Percentiles rank a stretch among this genome's conserved stretches.
Conservation (phyloP, 1,140 invertebrate genomes). For the Chionoecetes opilio region DNA sequence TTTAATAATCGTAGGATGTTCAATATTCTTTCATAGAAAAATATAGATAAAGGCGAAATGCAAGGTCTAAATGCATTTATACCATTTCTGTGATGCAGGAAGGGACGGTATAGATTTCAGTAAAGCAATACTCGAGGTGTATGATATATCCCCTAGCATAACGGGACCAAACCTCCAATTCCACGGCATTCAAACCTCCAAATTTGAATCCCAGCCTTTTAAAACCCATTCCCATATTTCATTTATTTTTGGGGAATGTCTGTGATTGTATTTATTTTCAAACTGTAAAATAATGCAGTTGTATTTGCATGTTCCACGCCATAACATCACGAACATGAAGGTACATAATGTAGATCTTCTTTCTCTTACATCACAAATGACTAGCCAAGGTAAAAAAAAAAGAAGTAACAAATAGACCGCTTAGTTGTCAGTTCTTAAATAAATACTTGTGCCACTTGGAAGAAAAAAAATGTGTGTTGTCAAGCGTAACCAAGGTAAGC, state of each 20-base stretch:
- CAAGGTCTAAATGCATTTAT: background rate
- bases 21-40: background rate
- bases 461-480: too few species aligned
- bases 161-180: conserved; percentile 15
- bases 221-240: background rate
- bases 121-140: background rate
- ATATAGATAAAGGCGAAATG: background rate
- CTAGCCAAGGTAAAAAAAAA: too few species aligned
- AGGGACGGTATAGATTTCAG: conserved; percentile 6
- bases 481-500: too few species aligned
- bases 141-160: conserved; percentile 20
- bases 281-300: background rate
- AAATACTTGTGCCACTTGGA: too few species aligned
- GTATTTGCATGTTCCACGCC: too few species aligned
- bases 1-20: too few species aligned
- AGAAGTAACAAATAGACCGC: too few species aligned
- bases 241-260: background rate
- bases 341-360: too few species aligned
- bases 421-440: too few species aligned
- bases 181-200: background rate
- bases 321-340: too few species aligned
- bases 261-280: background rate
- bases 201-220: background rate
- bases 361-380: too few species aligned
- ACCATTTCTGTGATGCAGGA: background rate